These are phyloP conservation scores for Rachycentron canadum DNA, from an alignment of 2,797 vertebrate genomes.

Conservation along the genomic window DNA sequence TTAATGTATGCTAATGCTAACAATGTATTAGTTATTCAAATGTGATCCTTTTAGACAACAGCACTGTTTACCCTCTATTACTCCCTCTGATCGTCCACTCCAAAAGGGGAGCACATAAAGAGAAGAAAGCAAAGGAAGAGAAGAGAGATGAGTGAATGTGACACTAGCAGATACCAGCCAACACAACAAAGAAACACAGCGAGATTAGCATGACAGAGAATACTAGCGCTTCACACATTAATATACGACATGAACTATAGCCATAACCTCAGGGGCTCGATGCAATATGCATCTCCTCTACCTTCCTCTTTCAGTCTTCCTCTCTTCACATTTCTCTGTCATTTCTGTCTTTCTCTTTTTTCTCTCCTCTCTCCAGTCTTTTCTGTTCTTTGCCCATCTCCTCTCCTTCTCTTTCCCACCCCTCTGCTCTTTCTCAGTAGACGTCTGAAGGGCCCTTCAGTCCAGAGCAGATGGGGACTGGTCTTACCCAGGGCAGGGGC, in stretches of 20 bases:
- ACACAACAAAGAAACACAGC: slow-evolving; percentile 78
- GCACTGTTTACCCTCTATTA: slow-evolving; percentile 82
- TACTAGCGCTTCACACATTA: slow-evolving; percentile 75
- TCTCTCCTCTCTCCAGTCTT: slow-evolving; percentile 61
- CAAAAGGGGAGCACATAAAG: slow-evolving; percentile 70
- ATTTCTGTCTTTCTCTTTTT: slow-evolving; percentile 38
- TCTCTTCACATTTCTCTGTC: slow-evolving; percentile 69
- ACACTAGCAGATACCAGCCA: slow-evolving; percentile 75
- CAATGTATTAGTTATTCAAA: slow-evolving; percentile 84
- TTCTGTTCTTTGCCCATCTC: slow-evolving; percentile 64
- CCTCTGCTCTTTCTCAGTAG: slow-evolving; percentile 84
- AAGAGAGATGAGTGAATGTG: slow-evolving; percentile 71
- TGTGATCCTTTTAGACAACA: slow-evolving; percentile 85
- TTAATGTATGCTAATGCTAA: slow-evolving; percentile 82
- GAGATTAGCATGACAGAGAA: slow-evolving; percentile 85
- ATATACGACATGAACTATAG: slow-evolving; percentile 76
- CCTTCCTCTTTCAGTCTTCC: slow-evolving; percentile 71
- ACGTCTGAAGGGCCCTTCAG: slow-evolving; percentile 84
- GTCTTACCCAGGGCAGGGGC: slow-evolving; percentile 71
- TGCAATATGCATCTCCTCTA: slow-evolving; percentile 77
- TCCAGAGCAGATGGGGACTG: slow-evolving; percentile 74
- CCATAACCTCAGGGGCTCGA: slow-evolving; percentile 68
- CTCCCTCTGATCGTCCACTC: slow-evolving; percentile 83
- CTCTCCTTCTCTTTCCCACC: slow-evolving; percentile 76
- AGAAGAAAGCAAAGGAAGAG: slow-evolving; percentile 77